phyloP scores from a whole-genome alignment of 53 echinoderm and acorn worm genomes.

The Glandiceps talaboti region DNA sequence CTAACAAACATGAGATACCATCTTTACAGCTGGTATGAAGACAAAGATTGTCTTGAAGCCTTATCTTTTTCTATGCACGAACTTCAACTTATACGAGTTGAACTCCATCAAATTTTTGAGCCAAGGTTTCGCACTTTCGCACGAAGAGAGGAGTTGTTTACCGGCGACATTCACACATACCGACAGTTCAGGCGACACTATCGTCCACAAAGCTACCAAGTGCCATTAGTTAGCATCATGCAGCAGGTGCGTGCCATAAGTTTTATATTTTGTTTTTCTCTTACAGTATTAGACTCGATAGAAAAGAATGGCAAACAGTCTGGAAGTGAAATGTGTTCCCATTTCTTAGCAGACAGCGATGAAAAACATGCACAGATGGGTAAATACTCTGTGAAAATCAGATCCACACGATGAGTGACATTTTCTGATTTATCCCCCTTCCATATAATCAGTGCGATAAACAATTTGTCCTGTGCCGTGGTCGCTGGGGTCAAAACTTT shows the following conservation, averaged over 20 bases:
- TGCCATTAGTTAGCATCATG: slow-evolving; percentile 49
- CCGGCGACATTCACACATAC: slow-evolving; percentile 75
- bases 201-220: slow-evolving; percentile 58
- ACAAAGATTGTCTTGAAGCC: slow-evolving; percentile 47
- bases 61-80: slow-evolving; percentile 70
- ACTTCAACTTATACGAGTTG: slow-evolving; percentile 61
- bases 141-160: slow-evolving; percentile 50
- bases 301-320: too few species aligned
- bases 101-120: slow-evolving; percentile 33
- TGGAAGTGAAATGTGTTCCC: too few species aligned
- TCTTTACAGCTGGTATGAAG: slow-evolving; percentile 26
- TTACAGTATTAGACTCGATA: not conserved
- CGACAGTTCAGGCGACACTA: slow-evolving; percentile 22
- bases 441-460: too few species aligned
- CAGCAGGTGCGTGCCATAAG: slow-evolving; percentile 43
- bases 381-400: too few species aligned
- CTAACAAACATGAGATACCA: slow-evolving; percentile 16
- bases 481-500: too few species aligned
- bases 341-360: too few species aligned
- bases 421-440: too few species aligned
- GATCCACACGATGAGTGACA: too few species aligned
- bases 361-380: too few species aligned
- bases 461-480: too few species aligned
- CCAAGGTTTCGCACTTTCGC: slow-evolving; percentile 22
- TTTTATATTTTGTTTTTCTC: too few species aligned